phyloP scores from a whole-genome alignment of 2,113 vertebrate species.

The Syngnathoides biaculeatus region DNA sequence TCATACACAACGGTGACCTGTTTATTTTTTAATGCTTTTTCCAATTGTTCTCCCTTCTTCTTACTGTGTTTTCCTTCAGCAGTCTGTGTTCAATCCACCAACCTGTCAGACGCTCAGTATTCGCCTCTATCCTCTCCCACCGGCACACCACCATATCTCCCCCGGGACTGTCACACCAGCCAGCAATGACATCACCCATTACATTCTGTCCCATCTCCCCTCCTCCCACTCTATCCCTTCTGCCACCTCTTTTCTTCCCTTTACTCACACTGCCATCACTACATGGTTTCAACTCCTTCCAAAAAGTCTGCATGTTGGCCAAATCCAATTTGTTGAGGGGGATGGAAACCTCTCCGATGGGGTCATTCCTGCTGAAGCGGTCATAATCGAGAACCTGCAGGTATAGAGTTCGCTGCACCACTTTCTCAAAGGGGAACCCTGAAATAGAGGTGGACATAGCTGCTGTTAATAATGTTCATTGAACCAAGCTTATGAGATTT shows the following conservation, averaged over 20 bases:
- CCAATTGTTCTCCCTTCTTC: slow-evolving; percentile 7
- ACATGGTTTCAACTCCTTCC: slow-evolving; percentile 98
- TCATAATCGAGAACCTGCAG: slow-evolving; percentile 98
- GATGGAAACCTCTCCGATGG: slow-evolving; percentile 96
- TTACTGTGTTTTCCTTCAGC: slow-evolving; percentile 24
- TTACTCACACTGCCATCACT: slow-evolving; percentile 96
- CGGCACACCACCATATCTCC: slow-evolving; percentile 46
- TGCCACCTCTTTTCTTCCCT: slow-evolving; percentile 7
- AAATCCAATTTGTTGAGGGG: slow-evolving; percentile 97
- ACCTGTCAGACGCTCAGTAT: slow-evolving; percentile 54
- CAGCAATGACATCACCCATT: slow-evolving; percentile 65
- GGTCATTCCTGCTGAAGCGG: slow-evolving; percentile 96
- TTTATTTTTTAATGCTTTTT: slow-evolving; percentile 19
- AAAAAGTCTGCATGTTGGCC: slow-evolving; percentile 97
- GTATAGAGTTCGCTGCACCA: slow-evolving; percentile 94
- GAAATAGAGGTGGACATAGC: slow-evolving; percentile 23
- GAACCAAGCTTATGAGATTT: no score
- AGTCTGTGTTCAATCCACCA: slow-evolving; percentile 37
- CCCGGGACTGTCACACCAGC: slow-evolving; percentile 52
- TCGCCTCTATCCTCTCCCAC: slow-evolving; percentile 41
- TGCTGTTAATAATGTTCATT: not conserved
- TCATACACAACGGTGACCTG: slow-evolving; percentile 20
- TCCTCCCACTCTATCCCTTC: slow-evolving; percentile 10
- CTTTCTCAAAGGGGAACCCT: slow-evolving; percentile 98
- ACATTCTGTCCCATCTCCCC: slow-evolving; percentile 43